Base-by-base conservation (phyloP, 2,888 invertebrate genomes). In the Athalia rosae region DNA sequence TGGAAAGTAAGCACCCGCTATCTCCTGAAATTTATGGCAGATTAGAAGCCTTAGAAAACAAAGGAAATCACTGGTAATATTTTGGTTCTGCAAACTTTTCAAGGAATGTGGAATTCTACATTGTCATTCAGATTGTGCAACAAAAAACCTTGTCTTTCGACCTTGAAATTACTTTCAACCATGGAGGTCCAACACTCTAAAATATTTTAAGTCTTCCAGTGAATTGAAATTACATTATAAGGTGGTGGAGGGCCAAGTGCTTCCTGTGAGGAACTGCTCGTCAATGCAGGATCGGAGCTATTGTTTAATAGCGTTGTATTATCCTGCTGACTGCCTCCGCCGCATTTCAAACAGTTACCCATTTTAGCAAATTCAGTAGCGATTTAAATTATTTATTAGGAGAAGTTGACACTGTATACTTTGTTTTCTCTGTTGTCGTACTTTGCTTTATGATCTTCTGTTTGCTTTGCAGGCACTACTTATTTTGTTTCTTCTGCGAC, bases 321-420 rank as follows among this genome's bases (percentile, higher is more conserved):
- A 85, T 89, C 89, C 82, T 87, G 88, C 79, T 88, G 89, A 79
- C 83, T 85, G 77, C 86, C 84, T 78, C 86, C 86, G 79, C 85
- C 83, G 79, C 94, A 92, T 90, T 94, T 94, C 82, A 95, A 91
- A 86, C 94, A 94, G 90, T 95, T 95, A 85, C 94, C 94, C 94
- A 95, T 95, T 85, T 86, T 89, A 5, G 53, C 28, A 64, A 47
- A 64, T n/a, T 64, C 47, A 64, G 7, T 53, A 53, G 53, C 7
- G 7, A 28, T 28, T 28, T 28, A 28, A 28, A 28, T 2, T 28
- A 28, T 28, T 28, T 28, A 28, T 28, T 28, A 28, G 28, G 28
- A 28, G 28, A 28, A 28, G 28, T 28, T 28, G 28, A 28, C 28
- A 28, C 28, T 28, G 28, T 28, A 28, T 28, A 28, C 28, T 28